A percentile compares a stretch with the other conserved stretches of the same genome.
Evolutionary conservation across 2,113 vertebrate species (phyloP).

Genomic region (Petrocephalus zakoni): DNA sequence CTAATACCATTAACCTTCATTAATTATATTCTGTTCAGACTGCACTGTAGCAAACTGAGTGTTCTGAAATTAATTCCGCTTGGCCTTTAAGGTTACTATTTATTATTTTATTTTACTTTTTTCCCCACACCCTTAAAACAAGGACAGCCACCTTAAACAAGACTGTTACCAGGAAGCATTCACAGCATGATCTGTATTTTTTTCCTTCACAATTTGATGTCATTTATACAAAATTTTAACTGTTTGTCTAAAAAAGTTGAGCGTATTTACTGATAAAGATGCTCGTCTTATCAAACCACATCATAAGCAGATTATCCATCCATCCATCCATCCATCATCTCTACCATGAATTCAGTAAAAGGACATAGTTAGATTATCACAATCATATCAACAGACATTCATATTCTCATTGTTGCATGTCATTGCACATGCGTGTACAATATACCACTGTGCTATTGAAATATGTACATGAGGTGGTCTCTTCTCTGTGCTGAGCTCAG

Average conservation of each 20-base stretch:
- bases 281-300: neutral
- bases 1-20: constrained; percentile 11
- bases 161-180: neutral
- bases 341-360: neutral
- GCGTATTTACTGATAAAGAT: neutral
- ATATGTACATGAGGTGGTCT: neutral
- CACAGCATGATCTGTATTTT: neutral
- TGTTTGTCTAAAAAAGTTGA: neutral
- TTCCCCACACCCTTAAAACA: neutral
- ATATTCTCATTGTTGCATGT: neutral
- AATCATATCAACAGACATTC: neutral
- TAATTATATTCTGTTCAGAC: neutral
- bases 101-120: neutral
- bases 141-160: neutral
- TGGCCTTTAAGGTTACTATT: neutral
- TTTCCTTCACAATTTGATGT: neutral
- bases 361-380: neutral
- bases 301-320: neutral
- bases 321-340: neutral
- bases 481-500: neutral
- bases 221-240: neutral
- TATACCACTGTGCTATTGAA: neutral
- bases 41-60: neutral
- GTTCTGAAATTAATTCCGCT: neutral
- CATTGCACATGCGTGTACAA: neutral